Percentiles rank a stretch among this genome's conserved stretches.
These are phyloP conservation scores for Liasis olivaceus DNA, from an alignment of 2,797 vertebrate species.

Conservation along the genomic window DNA sequence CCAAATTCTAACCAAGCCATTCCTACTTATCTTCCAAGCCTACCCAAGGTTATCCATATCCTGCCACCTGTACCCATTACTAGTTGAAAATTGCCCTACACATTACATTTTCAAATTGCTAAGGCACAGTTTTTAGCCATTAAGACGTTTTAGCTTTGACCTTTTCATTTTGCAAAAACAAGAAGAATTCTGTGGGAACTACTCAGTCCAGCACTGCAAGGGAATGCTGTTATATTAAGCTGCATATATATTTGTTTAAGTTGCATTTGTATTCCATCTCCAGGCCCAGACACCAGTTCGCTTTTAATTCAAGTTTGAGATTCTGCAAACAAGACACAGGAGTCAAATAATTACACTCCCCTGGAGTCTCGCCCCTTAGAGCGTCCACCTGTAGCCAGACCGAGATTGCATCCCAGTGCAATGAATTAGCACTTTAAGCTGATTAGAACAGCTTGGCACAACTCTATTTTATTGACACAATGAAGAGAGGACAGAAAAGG, in stretches of 20 bases:
- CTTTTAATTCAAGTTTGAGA: conserved; percentile 66
- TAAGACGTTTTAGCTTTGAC: neutral
- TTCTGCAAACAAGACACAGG: conserved; percentile 79
- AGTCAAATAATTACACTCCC: conserved; percentile 81
- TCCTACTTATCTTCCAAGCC: neutral
- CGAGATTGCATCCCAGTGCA: conserved; percentile 81
- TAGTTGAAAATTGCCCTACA: neutral
- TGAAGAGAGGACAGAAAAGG: conserved; percentile 83
- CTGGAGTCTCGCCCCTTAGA: conserved; percentile 80
- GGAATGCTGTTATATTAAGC: neutral
- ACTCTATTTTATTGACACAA: conserved; percentile 89
- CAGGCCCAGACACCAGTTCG: neutral
- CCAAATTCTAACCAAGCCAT: neutral
- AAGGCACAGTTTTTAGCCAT: rapidly evolving
- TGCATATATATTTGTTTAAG: conserved; percentile 32
- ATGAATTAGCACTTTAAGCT: conserved; percentile 86
- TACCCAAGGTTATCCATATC: neutral
- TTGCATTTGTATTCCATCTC: conserved; percentile 53
- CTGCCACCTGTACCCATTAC: neutral
- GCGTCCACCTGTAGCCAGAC: conserved; percentile 82
- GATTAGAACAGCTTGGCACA: conserved; percentile 84
- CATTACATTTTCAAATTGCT: neutral
- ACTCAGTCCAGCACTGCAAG: neutral
- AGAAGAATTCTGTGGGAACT: conserved; percentile 33
- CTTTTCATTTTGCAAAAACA: neutral